phyloP scores from a whole-genome alignment of 2,797 vertebrate genomes.

The Clarias laeviceps region DNA sequence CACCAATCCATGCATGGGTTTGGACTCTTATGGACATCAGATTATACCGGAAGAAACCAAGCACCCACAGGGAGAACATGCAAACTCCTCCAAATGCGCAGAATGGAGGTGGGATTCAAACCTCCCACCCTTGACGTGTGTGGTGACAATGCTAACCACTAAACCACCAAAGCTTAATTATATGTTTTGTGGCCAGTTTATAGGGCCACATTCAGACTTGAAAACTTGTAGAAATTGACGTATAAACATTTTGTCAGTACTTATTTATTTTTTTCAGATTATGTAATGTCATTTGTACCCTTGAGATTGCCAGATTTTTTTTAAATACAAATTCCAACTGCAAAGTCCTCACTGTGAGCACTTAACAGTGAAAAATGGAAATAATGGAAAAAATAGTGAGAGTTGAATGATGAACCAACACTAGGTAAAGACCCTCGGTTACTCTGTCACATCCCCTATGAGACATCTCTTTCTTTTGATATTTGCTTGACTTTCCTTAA shows the following conservation, averaged over 20 bases:
- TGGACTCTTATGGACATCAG: too few relatives aligned
- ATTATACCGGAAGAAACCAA: too few relatives aligned
- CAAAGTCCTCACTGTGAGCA: neutral
- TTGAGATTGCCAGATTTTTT: neutral
- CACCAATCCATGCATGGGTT: too few relatives aligned
- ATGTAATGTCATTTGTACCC: neutral
- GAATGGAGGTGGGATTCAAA: too few relatives aligned
- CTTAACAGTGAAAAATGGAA: neutral
- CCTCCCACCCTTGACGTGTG: too few relatives aligned
- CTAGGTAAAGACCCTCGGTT: neutral
- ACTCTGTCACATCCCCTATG: neutral
- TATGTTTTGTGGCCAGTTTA: neutral
- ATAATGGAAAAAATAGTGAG: neutral
- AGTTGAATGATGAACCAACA: neutral
- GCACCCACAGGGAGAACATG: too few relatives aligned
- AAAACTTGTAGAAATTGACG: too few relatives aligned
- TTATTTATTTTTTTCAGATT: neutral
- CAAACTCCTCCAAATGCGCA: too few relatives aligned
- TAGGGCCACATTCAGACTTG: neutral
- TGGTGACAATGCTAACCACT: too few relatives aligned
- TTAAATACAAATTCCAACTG: too few relatives aligned
- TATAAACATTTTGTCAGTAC: too few relatives aligned
- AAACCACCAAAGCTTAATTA: too few relatives aligned
- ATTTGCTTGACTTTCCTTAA: neutral
- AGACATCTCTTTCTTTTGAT: neutral